These are phyloP conservation scores for Syrmaticus mikado DNA, from an alignment of 2,113 vertebrate species.

Conservation along the genomic window DNA sequence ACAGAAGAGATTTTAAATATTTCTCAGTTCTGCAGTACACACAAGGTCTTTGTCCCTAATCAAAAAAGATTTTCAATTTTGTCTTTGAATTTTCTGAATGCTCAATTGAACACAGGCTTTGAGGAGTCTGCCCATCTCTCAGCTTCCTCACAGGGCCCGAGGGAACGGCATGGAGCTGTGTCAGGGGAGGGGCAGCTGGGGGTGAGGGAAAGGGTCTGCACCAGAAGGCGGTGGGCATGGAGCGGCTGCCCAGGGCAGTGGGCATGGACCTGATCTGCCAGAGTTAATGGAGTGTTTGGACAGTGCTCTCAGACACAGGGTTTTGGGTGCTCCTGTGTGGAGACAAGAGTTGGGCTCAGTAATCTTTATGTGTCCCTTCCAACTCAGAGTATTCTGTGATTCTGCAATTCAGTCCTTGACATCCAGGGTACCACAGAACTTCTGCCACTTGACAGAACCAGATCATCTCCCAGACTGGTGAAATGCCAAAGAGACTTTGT, in stretches of 20 bases:
- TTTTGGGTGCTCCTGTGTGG: not conserved
- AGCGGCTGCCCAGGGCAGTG: not conserved
- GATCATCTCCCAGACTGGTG: not conserved
- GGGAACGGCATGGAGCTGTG: not conserved
- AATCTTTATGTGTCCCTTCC: not conserved
- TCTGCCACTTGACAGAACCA: not conserved
- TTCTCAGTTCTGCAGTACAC: not conserved
- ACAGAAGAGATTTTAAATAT: not conserved
- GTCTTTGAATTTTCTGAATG: not conserved
- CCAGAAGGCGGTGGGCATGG: not conserved
- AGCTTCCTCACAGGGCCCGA: not conserved
- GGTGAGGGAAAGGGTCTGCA: not conserved
- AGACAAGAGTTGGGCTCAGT: not conserved
- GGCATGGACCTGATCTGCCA: not conserved
- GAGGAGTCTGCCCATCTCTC: not conserved
- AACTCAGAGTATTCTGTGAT: not conserved
- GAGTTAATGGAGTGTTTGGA: not conserved
- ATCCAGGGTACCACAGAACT: not conserved
- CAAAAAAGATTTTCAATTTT: conserved; percentile 1
- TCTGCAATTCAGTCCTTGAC: not conserved
- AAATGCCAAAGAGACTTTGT: not conserved
- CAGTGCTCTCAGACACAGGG: not conserved
- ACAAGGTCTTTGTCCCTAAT: not conserved
- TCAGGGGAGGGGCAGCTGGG: not conserved
- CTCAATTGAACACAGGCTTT: not conserved